Percentiles rank a stretch among this genome's conserved stretches.
Conservation (phyloP, 1,140 invertebrate species). For the Arion vulgaris region DNA sequence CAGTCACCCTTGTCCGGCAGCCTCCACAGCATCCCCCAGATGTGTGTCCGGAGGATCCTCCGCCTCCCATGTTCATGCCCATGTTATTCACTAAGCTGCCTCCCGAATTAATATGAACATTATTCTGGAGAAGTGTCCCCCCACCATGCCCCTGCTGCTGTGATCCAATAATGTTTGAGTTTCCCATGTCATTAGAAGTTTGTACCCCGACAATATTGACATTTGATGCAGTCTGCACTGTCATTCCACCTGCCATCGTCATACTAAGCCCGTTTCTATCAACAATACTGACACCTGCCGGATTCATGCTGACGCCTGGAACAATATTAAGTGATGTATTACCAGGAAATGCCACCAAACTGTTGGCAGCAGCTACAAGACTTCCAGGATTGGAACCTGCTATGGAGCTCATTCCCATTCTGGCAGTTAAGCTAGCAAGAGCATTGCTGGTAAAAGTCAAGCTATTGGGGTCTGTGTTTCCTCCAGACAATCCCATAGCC, state of each 20-base stretch:
- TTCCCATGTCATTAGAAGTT: neutral
- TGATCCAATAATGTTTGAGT: neutral
- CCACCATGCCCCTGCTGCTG: constrained; percentile 19
- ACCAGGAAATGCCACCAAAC: constrained; percentile 33
- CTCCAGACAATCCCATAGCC: constrained; percentile 33
- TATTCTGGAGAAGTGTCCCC: constrained; percentile 18
- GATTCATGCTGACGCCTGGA: constrained; percentile 26
- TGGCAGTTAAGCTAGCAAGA: constrained; percentile 25
- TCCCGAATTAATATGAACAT: constrained; percentile 23
- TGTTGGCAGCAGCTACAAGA: constrained; percentile 30
- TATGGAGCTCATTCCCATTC: constrained; percentile 37
- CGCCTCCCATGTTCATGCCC: neutral
- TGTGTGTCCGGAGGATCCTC: neutral
- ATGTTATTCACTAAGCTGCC: constrained; percentile 10
- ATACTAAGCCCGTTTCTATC: constrained; percentile 34
- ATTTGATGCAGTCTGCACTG: neutral
- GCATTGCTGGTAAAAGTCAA: constrained; percentile 38
- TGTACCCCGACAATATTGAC: constrained; percentile 9
- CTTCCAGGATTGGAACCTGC: constrained; percentile 28
- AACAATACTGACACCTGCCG: constrained; percentile 17
- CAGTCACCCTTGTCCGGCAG: constrained; percentile 31
- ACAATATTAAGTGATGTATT: constrained; percentile 31
- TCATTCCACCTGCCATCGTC: constrained; percentile 24
- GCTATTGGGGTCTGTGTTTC: constrained; percentile 27
- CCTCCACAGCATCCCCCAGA: constrained; percentile 27